phyloP scores from a whole-genome alignment of 2,113 vertebrate genomes.

The Zingel zingel region DNA sequence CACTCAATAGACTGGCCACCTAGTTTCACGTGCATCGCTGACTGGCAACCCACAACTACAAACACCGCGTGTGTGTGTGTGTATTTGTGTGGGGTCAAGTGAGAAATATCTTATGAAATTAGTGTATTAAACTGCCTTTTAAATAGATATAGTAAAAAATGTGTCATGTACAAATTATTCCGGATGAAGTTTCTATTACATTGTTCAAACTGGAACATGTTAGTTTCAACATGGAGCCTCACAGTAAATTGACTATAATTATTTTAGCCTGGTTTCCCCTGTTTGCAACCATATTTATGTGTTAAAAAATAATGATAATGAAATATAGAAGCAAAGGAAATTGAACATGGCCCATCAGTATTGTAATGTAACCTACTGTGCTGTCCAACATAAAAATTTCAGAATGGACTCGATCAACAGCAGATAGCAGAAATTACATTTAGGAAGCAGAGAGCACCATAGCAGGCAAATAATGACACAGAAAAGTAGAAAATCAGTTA shows the following conservation, averaged over 20 bases:
- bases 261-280: not conserved
- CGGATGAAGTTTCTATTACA: too few relatives aligned
- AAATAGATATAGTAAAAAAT: too few relatives aligned
- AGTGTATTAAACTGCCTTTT: too few relatives aligned
- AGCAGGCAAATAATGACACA: not conserved
- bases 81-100: not conserved
- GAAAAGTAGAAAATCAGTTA: not conserved
- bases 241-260: not conserved
- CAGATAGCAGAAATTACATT: not conserved
- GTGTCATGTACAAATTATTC: not conserved
- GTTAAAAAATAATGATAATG: not conserved
- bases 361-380: not conserved
- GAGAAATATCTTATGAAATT: not conserved
- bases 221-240: not conserved
- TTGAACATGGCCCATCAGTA: not conserved
- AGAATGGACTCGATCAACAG: not conserved
- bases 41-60: slow-evolving; percentile 11
- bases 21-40: slow-evolving; percentile 16
- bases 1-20: slow-evolving; percentile 21
- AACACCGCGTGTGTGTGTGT: not conserved
- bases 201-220: not conserved
- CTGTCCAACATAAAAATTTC: not conserved
- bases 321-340: not conserved
- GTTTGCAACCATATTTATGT: not conserved
- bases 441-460: not conserved